Base-by-base conservation (phyloP, 30 jellyfish, hydroid and myxozoan species). In the Catostylus mosaicus region DNA sequence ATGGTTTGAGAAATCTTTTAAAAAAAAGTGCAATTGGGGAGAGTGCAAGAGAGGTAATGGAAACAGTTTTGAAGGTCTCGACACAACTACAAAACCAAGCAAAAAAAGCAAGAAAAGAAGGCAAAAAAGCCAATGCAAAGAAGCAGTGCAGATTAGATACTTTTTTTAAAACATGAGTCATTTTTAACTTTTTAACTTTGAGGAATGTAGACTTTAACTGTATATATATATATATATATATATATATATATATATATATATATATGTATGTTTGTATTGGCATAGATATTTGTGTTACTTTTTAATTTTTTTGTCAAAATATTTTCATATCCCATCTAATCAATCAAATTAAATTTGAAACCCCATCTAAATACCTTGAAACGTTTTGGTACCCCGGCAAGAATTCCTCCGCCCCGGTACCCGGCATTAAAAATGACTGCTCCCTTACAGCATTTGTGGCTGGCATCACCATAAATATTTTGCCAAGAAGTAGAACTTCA, bases 301-400 rank as follows among this genome's bases (percentile, higher is more conserved):
- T 46, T 46, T 46, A 10, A 56, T 19, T 56, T 9, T 20, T 56
- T 56, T 56, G 30, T 27, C 33, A 56, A 56, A 9, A 56, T 56
- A 56, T 56, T 56, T 27, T 56, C 69, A 9, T 56, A 20, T 22
- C 69, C 69, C 69, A 56, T 56, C 33, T 46, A 46, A 46, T 46
- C 20, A 46, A 46, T 46, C 60, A 46, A 46, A 46, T 46, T 46
- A 46, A 46, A 56, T 56, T 56, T 56, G 24, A 56, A 56, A 56
- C 69, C 69, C 69, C 69, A 56, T 56, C 69, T 56, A 56, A 56
- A 56, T 56, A 56, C 24, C 69, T 56, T 56, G 69, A 40, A 40
- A 40, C 7, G 54, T 40, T 40, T n/a, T n/a, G n/a, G n/a, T n/a
- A n/a, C n/a, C n/a, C n/a, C n/a, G n/a, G n/a, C n/a, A n/a, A n/a